phyloP scores from a whole-genome alignment of 2,797 vertebrate genomes.

The Pitangus sulphuratus region DNA sequence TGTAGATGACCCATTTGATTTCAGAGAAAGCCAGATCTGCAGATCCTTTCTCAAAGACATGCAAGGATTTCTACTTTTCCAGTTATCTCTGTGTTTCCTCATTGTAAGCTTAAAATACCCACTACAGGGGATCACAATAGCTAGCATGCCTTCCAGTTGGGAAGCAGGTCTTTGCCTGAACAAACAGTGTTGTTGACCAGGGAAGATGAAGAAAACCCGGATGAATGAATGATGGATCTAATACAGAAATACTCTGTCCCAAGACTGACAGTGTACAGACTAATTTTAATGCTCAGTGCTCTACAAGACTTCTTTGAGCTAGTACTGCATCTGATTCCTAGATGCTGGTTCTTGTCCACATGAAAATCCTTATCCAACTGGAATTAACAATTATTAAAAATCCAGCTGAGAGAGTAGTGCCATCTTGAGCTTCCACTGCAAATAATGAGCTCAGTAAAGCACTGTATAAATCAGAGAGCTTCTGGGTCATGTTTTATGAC shows the following conservation, averaged over 20 bases:
- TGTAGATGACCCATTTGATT: not conserved
- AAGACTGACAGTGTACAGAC: not conserved
- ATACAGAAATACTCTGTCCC: not conserved
- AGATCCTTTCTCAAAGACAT: not conserved
- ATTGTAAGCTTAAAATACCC: not conserved
- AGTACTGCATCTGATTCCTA: not conserved
- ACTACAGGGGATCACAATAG: not conserved
- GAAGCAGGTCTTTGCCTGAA: not conserved
- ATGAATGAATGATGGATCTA: not conserved
- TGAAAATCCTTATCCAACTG: not conserved
- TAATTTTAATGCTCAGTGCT: not conserved
- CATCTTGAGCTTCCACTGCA: not conserved
- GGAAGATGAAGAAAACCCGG: not conserved
- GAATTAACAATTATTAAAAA: not conserved
- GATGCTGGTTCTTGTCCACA: not conserved
- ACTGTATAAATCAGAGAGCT: not conserved
- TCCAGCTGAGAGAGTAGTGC: not conserved
- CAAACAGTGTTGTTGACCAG: not conserved
- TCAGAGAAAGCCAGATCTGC: not conserved
- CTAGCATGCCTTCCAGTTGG: not conserved
- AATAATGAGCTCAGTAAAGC: not conserved
- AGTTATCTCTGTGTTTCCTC: not conserved
- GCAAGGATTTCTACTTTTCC: not conserved
- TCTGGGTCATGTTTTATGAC: not conserved
- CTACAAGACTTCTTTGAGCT: not conserved